A percentile compares a stretch with the other conserved stretches of the same genome.
Conservation (phyloP, 2,888 invertebrate species). For the Drosophila nr. fundita region DNA sequence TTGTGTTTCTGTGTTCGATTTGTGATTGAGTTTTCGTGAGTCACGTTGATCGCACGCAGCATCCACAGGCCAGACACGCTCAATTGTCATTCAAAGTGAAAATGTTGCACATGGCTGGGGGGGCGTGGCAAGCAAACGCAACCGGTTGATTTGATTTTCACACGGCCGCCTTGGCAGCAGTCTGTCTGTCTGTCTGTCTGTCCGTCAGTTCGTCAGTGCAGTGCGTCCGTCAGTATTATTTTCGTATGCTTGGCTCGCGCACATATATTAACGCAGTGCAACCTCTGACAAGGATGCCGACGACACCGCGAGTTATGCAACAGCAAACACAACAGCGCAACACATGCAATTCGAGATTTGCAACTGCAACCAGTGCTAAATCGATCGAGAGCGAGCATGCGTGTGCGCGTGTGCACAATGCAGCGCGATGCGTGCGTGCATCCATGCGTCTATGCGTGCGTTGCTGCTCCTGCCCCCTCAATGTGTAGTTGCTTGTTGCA, state of each 20-base stretch:
- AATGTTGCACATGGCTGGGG: background rate
- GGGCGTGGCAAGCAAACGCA: constrained; percentile 24
- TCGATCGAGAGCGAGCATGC: constrained; percentile 4
- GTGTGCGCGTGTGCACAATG: background rate
- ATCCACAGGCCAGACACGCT: constrained; percentile 27
- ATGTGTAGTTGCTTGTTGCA: background rate
- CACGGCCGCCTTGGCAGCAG: constrained; percentile 10
- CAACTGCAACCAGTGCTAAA: constrained; percentile 17
- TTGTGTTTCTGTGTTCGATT: background rate
- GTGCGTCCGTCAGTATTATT: constrained; percentile 1
- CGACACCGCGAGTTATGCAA: constrained; percentile 84
- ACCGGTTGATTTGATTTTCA: constrained; percentile 1
- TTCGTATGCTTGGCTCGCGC: constrained; percentile 45
- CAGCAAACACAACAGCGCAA: constrained; percentile 53
- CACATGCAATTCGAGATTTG: constrained; percentile 12
- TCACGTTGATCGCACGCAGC: constrained; percentile 12
- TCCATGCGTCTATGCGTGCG: constrained; percentile 19
- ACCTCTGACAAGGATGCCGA: constrained; percentile 19
- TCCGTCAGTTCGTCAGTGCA: no score
- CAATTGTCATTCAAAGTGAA: constrained; percentile 16
- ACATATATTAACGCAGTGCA: constrained; percentile 6
- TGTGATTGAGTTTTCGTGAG: background rate
- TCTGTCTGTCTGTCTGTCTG: constrained; percentile 8
- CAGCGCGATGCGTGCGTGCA: background rate
- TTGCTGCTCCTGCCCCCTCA: background rate